These are phyloP conservation scores for Brachionus manjavacas DNA, from an alignment of 1,140 invertebrate genomes.

Conservation along the genomic window DNA sequence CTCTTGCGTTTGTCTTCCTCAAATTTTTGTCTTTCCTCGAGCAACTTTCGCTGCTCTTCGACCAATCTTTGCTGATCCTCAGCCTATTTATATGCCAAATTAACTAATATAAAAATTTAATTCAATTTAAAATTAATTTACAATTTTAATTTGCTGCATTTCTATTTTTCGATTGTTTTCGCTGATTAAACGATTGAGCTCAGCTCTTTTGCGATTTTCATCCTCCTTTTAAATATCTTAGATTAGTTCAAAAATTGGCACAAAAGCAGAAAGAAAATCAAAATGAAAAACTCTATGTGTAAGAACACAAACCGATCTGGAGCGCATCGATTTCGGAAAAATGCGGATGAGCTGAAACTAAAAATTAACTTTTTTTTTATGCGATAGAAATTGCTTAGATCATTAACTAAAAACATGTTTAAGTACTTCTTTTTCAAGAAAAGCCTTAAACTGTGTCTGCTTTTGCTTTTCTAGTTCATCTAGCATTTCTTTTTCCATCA, in stretches of 20 bases:
- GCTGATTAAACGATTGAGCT: slow-evolving; percentile 14
- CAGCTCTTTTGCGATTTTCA: not conserved
- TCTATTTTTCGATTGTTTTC: slow-evolving; percentile 28
- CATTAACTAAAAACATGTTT: not conserved
- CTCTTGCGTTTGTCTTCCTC: slow-evolving; percentile 84
- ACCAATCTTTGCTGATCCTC: slow-evolving; percentile 92
- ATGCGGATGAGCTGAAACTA: not conserved
- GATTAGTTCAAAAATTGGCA: not conserved
- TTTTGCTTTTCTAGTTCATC: slow-evolving; percentile 18
- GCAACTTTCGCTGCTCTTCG: slow-evolving; percentile 88
- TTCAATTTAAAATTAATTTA: not conserved
- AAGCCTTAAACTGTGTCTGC: slow-evolving; percentile 20
- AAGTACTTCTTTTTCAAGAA: slow-evolving; percentile 35
- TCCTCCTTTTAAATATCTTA: slow-evolving; percentile 13
- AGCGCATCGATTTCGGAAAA: not conserved
- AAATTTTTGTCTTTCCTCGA: slow-evolving; percentile 84
- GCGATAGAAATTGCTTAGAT: not conserved
- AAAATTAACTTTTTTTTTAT: not conserved
- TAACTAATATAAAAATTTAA: slow-evolving; percentile 4
- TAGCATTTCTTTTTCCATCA: slow-evolving; percentile 38
- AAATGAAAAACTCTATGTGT: slow-evolving; percentile 2
- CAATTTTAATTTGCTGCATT: slow-evolving; percentile 42
- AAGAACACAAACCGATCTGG: not conserved
- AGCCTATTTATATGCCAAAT: slow-evolving; percentile 63
- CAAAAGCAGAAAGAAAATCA: not conserved